phyloP scores from a whole-genome alignment of 2,797 vertebrate species.

The Rhodeus uyekii region DNA sequence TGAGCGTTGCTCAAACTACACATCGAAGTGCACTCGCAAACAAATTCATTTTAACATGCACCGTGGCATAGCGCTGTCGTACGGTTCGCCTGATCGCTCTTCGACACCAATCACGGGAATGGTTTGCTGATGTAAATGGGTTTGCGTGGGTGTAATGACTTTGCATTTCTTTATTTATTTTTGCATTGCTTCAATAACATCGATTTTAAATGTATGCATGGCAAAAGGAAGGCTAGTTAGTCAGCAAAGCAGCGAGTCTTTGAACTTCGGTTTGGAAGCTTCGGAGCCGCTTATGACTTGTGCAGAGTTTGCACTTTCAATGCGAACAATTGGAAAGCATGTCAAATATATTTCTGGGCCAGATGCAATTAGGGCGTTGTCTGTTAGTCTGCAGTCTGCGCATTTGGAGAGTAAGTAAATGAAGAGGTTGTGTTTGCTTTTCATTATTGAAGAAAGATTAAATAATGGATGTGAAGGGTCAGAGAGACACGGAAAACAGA shows the following conservation, averaged over 20 bases:
- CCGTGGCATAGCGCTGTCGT: not conserved
- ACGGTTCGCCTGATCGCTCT: constrained; percentile 9
- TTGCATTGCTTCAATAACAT: constrained; percentile 18
- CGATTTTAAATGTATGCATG: constrained; percentile 13
- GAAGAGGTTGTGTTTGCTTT: constrained; percentile 6
- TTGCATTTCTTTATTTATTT: constrained; percentile 39
- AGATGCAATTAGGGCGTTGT: constrained; percentile 12
- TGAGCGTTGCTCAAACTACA: not conserved
- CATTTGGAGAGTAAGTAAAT: constrained; percentile 13
- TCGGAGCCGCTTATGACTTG: constrained; percentile 28
- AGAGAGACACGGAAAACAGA: constrained; percentile 15
- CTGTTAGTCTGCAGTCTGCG: constrained; percentile 5
- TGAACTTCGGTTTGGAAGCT: constrained; percentile 21
- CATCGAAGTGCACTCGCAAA: constrained; percentile 22
- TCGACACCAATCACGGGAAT: constrained; percentile 27
- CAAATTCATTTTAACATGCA: constrained; percentile 9
- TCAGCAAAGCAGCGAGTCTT: constrained; percentile 3
- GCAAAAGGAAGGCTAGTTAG: constrained; percentile 5
- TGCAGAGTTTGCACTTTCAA: constrained; percentile 32
- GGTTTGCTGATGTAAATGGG: constrained; percentile 41
- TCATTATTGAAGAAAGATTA: constrained; percentile 23
- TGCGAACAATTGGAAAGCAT: constrained; percentile 19
- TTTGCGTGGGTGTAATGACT: constrained; percentile 40
- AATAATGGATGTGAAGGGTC: constrained; percentile 39
- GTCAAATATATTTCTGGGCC: constrained; percentile 33